These are phyloP conservation scores for Odocoileus virginianus DNA, from an alignment of 2,113 vertebrate species.

Conservation along the genomic window DNA sequence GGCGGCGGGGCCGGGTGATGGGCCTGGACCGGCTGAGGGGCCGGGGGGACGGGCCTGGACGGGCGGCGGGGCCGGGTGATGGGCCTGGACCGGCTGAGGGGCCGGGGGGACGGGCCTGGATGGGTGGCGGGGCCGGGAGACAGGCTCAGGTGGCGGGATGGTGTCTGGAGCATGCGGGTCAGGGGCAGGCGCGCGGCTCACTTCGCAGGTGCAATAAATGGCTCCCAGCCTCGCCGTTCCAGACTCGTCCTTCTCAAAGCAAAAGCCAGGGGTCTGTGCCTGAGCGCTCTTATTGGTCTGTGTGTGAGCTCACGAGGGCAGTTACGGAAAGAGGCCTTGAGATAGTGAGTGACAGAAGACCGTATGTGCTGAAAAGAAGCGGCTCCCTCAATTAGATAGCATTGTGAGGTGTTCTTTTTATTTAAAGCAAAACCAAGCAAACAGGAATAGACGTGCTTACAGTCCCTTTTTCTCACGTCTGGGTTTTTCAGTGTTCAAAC, in stretches of 20 bases:
- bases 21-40: too few species aligned
- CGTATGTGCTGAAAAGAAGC: background rate
- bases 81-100: fast-evolving
- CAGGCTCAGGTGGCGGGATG: background rate
- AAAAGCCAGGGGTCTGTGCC: background rate
- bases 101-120: background rate
- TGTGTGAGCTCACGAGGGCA: background rate
- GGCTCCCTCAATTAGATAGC: background rate
- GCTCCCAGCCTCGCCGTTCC: fast-evolving
- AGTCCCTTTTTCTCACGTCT: background rate
- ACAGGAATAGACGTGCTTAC: background rate
- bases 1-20: background rate
- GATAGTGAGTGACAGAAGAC: background rate
- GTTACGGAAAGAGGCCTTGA: background rate
- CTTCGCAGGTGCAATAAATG: background rate
- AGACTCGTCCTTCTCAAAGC: background rate
- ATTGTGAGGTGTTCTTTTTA: background rate
- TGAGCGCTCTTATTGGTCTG: fast-evolving
- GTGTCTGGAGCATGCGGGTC: background rate
- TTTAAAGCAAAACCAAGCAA: background rate
- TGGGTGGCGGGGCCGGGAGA: background rate
- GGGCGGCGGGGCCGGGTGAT: too few species aligned
- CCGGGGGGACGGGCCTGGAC: too few species aligned
- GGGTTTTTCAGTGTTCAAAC: background rate
- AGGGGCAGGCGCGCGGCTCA: fast-evolving